Evolutionary conservation across 2,113 vertebrate species (phyloP), one percentile per base, ranked within the genome.

Genomic region (Symphodus melops): DNA sequence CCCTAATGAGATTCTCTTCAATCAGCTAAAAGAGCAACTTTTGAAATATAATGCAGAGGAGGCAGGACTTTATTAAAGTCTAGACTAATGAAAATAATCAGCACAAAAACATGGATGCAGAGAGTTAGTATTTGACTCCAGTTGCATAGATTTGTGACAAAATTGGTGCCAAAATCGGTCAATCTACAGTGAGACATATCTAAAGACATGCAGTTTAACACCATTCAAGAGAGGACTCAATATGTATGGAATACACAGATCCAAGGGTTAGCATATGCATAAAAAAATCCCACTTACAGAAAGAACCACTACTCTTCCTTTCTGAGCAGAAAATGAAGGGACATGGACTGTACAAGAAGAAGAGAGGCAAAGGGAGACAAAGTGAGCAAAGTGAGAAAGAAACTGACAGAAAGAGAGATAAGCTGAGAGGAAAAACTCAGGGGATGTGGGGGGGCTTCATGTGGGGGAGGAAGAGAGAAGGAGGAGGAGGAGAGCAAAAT

Each of bases 401-500:
- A 69, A 78, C 3, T 56, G 72, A 70, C 48, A 39, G 64, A 51
- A 65, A 85, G 68, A 55, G 44, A 82, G 16, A 72, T n/a, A 71
- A 81, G 71, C 67, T 58, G 37, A 67, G 61, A 72, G 57, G 72
- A 63, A 76, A 75, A 71, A 73, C 72, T 77, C 28, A 1, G 41
- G 77, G 68, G 58, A 71, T 70, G 58, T 11, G 23, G 2, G 10
- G 61, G 65, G 33, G 58, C 44, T 8, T 28, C 21, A 5, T 53
- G 62, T 49, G 37, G 39, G 39, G 39, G 39, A 11, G 39, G 6
- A 9, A 8, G 46, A 44, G 3, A 14, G 7, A 21, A n/a, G 33
- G 23, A 36, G 51, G 44, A 71, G 25, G 39, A 63, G 56, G 55
- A 67, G 58, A 63, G 74, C 54, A 87, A 88, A 85, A 86, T 81